Evolutionary conservation across 2,888 invertebrate species (phyloP).

Genomic region (Rhagophthalmus giganteus): DNA sequence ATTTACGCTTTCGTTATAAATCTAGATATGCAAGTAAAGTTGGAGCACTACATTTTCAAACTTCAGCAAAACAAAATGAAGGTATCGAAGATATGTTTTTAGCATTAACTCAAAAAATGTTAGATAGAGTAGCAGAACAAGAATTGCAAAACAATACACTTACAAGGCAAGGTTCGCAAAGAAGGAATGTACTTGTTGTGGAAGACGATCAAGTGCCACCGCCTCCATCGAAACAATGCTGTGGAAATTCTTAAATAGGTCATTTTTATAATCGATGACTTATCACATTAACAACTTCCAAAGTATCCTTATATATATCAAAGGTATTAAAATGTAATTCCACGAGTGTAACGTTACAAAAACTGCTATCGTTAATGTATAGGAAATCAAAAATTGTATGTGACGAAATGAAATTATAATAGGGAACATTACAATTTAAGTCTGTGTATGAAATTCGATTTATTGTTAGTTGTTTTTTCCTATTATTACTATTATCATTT

Average conservation of each 20-base stretch:
- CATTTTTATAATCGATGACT: not conserved
- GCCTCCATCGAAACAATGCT: conserved; percentile 43
- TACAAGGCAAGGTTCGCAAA: conserved; percentile 48
- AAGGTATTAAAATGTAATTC: not conserved
- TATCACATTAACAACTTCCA: not conserved
- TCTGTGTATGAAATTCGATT: no score
- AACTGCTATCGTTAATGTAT: not conserved
- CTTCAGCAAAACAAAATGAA: conserved; percentile 90
- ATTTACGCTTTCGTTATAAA: no score
- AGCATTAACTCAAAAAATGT: conserved; percentile 78
- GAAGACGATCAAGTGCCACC: conserved; percentile 47
- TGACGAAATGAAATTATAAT: no score
- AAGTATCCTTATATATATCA: not conserved
- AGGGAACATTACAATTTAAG: no score
- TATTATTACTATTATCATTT: no score
- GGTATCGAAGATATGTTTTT: conserved; percentile 91
- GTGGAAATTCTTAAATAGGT: conserved; percentile 41
- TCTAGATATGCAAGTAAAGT: conserved; percentile 86
- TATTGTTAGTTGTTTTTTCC: no score
- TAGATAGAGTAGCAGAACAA: conserved; percentile 53
- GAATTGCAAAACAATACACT: conserved; percentile 43
- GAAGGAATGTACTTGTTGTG: conserved; percentile 50
- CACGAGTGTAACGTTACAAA: not conserved
- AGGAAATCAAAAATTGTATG: not conserved
- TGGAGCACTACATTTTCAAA: conserved; percentile 89